phyloP scores from a whole-genome alignment of 92 coral and sea anemone species.

The Hydrozoanthus gracilis region DNA sequence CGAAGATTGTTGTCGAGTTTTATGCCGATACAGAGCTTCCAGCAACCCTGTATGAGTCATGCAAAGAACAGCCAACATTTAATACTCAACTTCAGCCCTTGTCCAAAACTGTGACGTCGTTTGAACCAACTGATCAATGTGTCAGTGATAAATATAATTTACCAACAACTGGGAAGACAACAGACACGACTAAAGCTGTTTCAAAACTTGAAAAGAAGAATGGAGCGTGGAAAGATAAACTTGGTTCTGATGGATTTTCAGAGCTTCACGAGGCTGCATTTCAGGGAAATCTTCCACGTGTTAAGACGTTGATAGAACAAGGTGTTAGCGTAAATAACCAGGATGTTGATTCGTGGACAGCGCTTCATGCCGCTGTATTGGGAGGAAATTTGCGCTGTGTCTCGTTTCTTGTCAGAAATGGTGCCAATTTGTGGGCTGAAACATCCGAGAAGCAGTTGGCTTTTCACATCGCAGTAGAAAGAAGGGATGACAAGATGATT shows the following conservation, averaged over 20 bases:
- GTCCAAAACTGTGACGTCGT: background rate
- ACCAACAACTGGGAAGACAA: conserved; percentile 30
- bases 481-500: conserved; percentile 53
- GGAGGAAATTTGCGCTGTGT: conserved; percentile 63
- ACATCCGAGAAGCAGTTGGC: conserved; percentile 57
- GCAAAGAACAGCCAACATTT: background rate
- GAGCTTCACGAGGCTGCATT: conserved; percentile 66
- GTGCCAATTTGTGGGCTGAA: conserved; percentile 64
- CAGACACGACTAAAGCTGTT: conserved; percentile 26
- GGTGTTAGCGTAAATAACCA: conserved; percentile 55
- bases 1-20: background rate
- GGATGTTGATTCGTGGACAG: conserved; percentile 60
- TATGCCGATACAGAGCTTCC: background rate
- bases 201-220: conserved; percentile 48
- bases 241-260: conserved; percentile 34
- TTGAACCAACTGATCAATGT: background rate
- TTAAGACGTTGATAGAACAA: conserved; percentile 47
- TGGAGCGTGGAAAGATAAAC: conserved; percentile 40
- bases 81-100: background rate
- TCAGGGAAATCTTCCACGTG: conserved; percentile 52
- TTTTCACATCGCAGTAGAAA: conserved; percentile 64
- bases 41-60: background rate
- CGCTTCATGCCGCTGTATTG: conserved; percentile 62
- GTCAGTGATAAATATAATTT: conserved; percentile 1
- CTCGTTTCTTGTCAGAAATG: conserved; percentile 48